Conservation (phyloP, 2,113 vertebrate genomes). For the Tenebrosternarchus preto region DNA sequence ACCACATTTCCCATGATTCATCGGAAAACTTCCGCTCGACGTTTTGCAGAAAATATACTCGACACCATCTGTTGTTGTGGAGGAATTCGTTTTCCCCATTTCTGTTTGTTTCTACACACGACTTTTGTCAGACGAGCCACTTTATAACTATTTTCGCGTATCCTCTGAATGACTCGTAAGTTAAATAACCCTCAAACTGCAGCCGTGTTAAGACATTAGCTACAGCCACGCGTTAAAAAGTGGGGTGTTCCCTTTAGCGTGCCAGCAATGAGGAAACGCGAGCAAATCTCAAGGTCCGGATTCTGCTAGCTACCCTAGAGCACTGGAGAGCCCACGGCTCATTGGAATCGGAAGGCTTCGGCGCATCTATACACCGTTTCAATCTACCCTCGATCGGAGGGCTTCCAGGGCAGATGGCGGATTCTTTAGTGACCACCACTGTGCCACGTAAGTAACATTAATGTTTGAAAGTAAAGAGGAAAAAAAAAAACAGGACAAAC, state of each 20-base stretch:
- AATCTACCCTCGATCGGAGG: background rate
- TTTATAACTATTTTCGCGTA: background rate
- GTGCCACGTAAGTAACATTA: slow-evolving; percentile 18
- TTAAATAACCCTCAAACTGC: background rate
- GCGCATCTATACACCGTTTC: background rate
- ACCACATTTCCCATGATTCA: slow-evolving; percentile 41
- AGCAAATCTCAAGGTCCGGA: background rate
- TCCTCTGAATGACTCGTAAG: background rate
- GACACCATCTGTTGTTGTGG: background rate
- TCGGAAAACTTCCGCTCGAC: background rate
- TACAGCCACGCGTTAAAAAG: slow-evolving; percentile 43
- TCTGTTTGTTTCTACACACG: background rate
- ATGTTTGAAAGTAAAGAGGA: slow-evolving; percentile 21
- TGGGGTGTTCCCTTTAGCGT: slow-evolving; percentile 41
- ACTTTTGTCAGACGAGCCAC: no score
- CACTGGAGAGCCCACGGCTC: background rate
- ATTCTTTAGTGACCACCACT: background rate
- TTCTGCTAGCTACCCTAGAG: background rate
- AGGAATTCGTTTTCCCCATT: background rate
- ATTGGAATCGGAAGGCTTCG: background rate
- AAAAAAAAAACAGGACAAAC: background rate
- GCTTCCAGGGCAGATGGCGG: slow-evolving; percentile 37
- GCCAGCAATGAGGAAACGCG: slow-evolving; percentile 59
- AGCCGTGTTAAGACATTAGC: background rate
- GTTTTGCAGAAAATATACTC: background rate